Evolutionary conservation across 2,113 vertebrate species (phyloP), one percentile per base, ranked within the genome.

Genomic region (Falco punctatus): DNA sequence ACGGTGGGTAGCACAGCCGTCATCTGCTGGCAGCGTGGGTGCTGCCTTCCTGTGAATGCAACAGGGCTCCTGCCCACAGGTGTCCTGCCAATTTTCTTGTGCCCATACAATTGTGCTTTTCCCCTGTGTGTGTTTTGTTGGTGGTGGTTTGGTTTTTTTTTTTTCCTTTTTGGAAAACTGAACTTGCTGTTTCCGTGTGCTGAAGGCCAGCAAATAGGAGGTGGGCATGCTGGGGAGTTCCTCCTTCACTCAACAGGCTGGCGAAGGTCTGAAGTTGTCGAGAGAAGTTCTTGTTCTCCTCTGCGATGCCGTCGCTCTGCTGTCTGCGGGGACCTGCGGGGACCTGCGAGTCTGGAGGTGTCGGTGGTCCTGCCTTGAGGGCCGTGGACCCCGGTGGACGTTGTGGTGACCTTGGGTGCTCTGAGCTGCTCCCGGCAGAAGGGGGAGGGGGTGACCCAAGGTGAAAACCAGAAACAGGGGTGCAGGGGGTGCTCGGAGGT

Each of bases 271-370:
- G 32, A 42, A 13, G 4, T 57, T 64, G 4, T 52, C 19, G 6
- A 28, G 64, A 38, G 27, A 26, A 51, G 55, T 62, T 24, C 21
- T 26, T 3, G 2, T 22, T 83, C n/a, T 18, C 18, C 18, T 49
- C 22, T 9, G 55, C 0, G 1, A 0, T 0, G 5, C 38, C 9
- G 19, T 23, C 0, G 4, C 8, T 15, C 42, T 58, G 30, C 57
- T 44, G 27, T 26, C 66, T 0, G 0, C n/a, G 5, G 48, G 52
- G 30, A 5, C 0, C 66, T 0, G 0, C n/a, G 5, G 48, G 52
- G 30, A 5, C 0, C 1, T 6, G 65, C 0, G 5, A 19, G 28
- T 0, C 3, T 17, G 70, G 62, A 52, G 20, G 4, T 5, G 24
- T 3, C 5, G 0, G 1, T 23, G 22, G 17, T 42, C 46, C 70